Percentiles rank a stretch among this genome's conserved stretches.
phyloP scores from a whole-genome alignment of 1,140 invertebrate genomes.

The Asobara japonica region DNA sequence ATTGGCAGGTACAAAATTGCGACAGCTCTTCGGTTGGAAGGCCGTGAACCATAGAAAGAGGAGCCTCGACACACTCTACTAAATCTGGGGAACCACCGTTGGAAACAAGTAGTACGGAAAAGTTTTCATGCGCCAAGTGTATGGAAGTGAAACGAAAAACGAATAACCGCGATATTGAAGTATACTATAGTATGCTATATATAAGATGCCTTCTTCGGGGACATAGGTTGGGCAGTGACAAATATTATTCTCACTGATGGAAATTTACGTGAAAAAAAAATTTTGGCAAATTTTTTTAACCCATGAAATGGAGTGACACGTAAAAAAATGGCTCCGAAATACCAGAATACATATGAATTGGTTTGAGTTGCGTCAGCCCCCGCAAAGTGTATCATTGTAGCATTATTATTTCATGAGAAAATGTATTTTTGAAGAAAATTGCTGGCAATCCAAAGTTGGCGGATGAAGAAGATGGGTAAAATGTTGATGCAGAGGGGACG shows the following conservation, averaged over 20 bases:
- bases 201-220: no score
- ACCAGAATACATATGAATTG: not conserved
- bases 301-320: no score
- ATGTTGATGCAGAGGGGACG: not conserved
- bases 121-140: constrained; percentile 13
- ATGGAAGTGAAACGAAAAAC: constrained; percentile 19
- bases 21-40: constrained; percentile 18
- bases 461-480: no score
- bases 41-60: constrained; percentile 12
- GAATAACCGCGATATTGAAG: no score
- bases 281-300: no score
- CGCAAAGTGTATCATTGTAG: not conserved
- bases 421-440: no score
- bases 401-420: not conserved
- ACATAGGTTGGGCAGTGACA: no score
- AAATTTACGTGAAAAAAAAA: no score
- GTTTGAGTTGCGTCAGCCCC: not conserved
- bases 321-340: no score
- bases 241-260: no score
- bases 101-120: constrained; percentile 16
- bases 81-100: constrained; percentile 39
- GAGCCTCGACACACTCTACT: constrained; percentile 31
- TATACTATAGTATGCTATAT: no score
- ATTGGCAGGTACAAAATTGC: constrained; percentile 49
- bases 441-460: no score